Percentiles rank a stretch among this genome's conserved stretches.
Evolutionary conservation across 2,888 invertebrate species (phyloP).

Genomic region (Lutraria lutraria): DNA sequence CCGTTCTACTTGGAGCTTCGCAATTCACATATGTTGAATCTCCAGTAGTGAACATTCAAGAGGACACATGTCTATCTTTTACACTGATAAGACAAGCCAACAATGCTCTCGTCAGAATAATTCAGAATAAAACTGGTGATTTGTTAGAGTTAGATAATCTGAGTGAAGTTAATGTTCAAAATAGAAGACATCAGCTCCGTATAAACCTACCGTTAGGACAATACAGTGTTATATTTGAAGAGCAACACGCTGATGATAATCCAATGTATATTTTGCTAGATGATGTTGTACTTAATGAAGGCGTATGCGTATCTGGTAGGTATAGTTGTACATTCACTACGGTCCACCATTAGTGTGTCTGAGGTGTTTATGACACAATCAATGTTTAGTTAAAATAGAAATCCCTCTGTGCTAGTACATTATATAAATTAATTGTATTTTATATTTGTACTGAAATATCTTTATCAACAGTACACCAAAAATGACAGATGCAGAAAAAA

Average conservation of each 20-base stretch:
- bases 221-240: conserved; percentile 47
- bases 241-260: conserved; percentile 7
- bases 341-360: too few relatives aligned
- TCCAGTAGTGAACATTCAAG: not conserved
- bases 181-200: conserved; percentile 1
- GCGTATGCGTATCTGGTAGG: conserved; percentile 5
- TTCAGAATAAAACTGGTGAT: conserved; percentile 11
- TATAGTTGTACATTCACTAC: not conserved
- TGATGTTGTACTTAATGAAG: conserved; percentile 26
- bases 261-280: conserved; percentile 22
- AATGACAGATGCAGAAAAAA: too few relatives aligned
- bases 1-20: not conserved
- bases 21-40: conserved; percentile 35
- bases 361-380: too few relatives aligned
- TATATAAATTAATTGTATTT: too few relatives aligned
- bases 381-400: too few relatives aligned
- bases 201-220: conserved; percentile 27
- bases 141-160: conserved; percentile 9
- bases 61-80: conserved; percentile 26
- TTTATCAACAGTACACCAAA: too few relatives aligned
- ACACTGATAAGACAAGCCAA: conserved; percentile 34
- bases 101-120: conserved; percentile 30
- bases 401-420: too few relatives aligned
- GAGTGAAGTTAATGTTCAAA: not conserved
- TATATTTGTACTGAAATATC: too few relatives aligned